Evolutionary conservation across 2,113 vertebrate genomes (phyloP), one percentile per base, ranked within the genome.

Genomic region (Rhinolophus sinicus): DNA sequence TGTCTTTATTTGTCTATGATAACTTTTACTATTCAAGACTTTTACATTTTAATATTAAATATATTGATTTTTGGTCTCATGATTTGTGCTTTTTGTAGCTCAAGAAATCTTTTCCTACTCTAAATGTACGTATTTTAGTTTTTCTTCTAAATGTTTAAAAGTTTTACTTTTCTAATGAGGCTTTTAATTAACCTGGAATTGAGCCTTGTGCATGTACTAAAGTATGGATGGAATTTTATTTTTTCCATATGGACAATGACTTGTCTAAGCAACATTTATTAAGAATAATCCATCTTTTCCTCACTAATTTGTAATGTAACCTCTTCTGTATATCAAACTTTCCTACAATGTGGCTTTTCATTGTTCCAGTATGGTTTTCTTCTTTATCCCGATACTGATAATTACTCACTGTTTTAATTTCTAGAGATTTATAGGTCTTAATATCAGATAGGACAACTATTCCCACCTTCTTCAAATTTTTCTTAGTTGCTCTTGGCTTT

Each of bases 31-130:
- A 58, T 54, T 50, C 47, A 50, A 52, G 14, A 81, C 30, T 86
- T 78, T 73, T 75, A 82, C 5, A 19, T 64, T 52, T 88, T 72
- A 72, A 40, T 65, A 40, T 64, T 89, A 81, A 56, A 15, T 70
- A 4, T 70, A 77, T 33, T n/a, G 18, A 84, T 77, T 19, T 72
- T 72, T 78, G 26, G 40, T 50, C 38, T 58, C n/a, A 86, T 18
- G 22, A 91, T 54, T n/a, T 54, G n/a, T 95, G 65, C 82, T 78
- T 83, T 90, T 22, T 86, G 73, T 85, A n/a, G 65, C 21, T 86
- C n/a, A 72, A 60, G 40, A 67, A 91, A 64, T 72, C 18, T 33
- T 89, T 82, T 60, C 19, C 54, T 89, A 56, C 16, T 77, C 69
- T 14, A 33, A 60, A 83, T 88, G 60, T 26, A 18, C 16, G 14